Base-by-base conservation (phyloP, 2,888 invertebrate species). In the Liposcelis brunnea region DNA sequence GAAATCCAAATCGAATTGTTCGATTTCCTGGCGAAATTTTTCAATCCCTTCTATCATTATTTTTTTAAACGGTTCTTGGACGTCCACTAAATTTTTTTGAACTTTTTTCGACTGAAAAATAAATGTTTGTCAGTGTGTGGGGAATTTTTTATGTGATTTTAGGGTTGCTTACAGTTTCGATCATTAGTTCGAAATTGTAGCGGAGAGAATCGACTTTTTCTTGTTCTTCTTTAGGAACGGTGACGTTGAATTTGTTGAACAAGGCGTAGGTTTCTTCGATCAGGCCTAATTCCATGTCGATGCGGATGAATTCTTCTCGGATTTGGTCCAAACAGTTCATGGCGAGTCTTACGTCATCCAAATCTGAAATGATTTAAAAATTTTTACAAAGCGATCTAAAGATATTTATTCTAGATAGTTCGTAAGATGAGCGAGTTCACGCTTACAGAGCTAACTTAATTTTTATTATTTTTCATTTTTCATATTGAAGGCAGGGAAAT, bases 221-320 rank as follows among this genome's bases (percentile, higher is more conserved):
- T 6, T 75, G 72, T 55, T 89, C 87, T 49, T 86, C 85, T 59
- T 75, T 76, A 0, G 78, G 72, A 31, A 85, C 72, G 48, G 71
- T 72, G 46, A 83, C 74, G 45, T 72, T 66, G 55, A 74, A 81
- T 52, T 72, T 70, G 7, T 26, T 60, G 58, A 86, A 77, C n/a
- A 80, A 69, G 0, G 68, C 69, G 58, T 86, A 89, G 0, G 81
- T 79, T 58, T 86, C 83, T 63, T 84, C 83, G 56, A 89, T 83
- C 3, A 79, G 64, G 52, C 71, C 74, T 32, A 86, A 59, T 51
- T 75, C 74, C 70, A 79, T 73, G 52, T 89, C 87, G 73, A 86
- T 77, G 62, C 75, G 71, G 54, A 86, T 83, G 55, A 80, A 81
- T 55, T 80, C 76, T 47, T 84, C 76, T 42, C 86, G 68, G 50